Evolutionary conservation across 2,797 vertebrate genomes (phyloP), one percentile per base, ranked within the genome.

Genomic region (Petrocephalus sullivani): DNA sequence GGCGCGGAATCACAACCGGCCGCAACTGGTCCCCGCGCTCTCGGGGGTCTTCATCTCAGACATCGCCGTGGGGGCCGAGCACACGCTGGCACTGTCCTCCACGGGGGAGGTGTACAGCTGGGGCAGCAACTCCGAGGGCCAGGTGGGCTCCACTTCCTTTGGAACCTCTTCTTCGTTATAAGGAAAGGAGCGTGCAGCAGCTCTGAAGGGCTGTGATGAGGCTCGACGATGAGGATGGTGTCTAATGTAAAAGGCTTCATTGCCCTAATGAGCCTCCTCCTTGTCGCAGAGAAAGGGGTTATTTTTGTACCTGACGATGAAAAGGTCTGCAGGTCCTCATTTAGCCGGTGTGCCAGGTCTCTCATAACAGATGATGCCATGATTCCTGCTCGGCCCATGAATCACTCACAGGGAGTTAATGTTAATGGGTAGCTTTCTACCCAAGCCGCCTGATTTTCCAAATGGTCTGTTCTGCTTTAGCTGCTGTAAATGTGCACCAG

Each of bases 41-140:
- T 93, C 94, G 0, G 95, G 96, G 4, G 88, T 96, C 86, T 94
- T 96, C 88, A 95, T 97, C 0, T 95, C 96, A 88, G 96, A 97
- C 75, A 93, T 97, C 8, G 96, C 95, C 0, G 96, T 96, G 2
- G 96, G 96, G 2, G 96, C 96, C 0, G 96, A 97, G 85, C 96
- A 97, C 85, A 96, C 96, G 0, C 91, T 97, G 3, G 95, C 95
- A 0, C 92, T 96, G 1, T 93, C 96, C 9, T 95, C 96, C 0
- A 90, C 93, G 0, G 96, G 96, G 87, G 96, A 96, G 0, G 96
- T 96, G 0, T 96, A 96, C 2, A 95, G 95, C 64, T 97, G 96
- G 96, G 96, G 96, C 1, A 97, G 96, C 93, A 97, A 97, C 58
- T 96, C 96, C 0, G 96, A 97, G 91, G 96, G 96, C 8, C 96